Base-by-base conservation (phyloP, 2,888 invertebrate species). In the Agonopterix heracliana region DNA sequence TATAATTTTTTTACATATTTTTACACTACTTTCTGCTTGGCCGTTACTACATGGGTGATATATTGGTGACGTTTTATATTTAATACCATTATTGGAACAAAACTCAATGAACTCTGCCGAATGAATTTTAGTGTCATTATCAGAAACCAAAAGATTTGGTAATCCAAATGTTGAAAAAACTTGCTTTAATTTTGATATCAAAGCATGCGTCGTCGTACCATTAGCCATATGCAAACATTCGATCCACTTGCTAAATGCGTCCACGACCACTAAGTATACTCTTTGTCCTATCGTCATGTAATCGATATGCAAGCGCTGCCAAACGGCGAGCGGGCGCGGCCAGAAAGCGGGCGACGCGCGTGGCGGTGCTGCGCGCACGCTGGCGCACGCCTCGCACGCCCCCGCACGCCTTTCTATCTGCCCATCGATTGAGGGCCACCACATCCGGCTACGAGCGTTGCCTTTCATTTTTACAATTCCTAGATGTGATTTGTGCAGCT, bases 1-100 rank as follows among this genome's bases (percentile, higher is more conserved):
- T 14, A 60, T 49, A 1, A 51, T 55, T 36, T 54, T 60, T 46
- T 63, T 60, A 8, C 57, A 43, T 2, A 59, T 47, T 44, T 63
- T 60, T 1, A 61, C 60, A 9, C 49, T 54, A 44, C 50, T 56
- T 44, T 60, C 53, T 2, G 56, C 55, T 42, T n/a, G n/a, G n/a
- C n/a, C n/a, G n/a, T n/a, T n/a, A n/a, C n/a, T n/a, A n/a, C n/a
- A n/a, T n/a, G n/a, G n/a, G n/a, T n/a, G n/a, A n/a, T n/a, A n/a
- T n/a, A n/a, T n/a, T n/a, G n/a, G n/a, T n/a, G n/a, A n/a, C n/a
- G n/a, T n/a, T n/a, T n/a, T n/a, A n/a, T n/a, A n/a, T n/a, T n/a
- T n/a, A n/a, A n/a, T n/a, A n/a, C 54, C 56, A 35, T 57, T 60
- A 9, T 36, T 2, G n/a, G 9, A 1, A 35, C 56, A 57, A 47